Evolutionary conservation across 23 tunicate species (phyloP), one percentile per base, ranked within the genome.

Genomic region (Trididemnum clinides): DNA sequence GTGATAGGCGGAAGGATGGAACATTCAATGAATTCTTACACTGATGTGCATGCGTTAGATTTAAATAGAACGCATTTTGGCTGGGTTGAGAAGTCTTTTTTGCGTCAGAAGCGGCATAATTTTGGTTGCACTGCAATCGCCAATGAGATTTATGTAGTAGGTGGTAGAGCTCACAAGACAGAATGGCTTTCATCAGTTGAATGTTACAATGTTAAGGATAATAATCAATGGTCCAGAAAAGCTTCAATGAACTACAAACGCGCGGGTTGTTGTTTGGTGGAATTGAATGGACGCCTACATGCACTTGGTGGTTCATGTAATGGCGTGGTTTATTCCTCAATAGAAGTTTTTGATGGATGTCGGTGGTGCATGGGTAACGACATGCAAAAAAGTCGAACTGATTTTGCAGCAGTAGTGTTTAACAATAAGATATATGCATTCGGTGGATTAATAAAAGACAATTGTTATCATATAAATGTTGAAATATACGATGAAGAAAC

Each of bases 211-310:
- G 6, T n/a, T 66, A 59, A n/a, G 5, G 36, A n/a, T 6, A 31
- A 44, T 44, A 44, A 66, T 66, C 19, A 5, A 4, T 66, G 75
- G 75, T 29, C n/a, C 2, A 66, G 31, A 6, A 30, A 10, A 66
- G n/a, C 75, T 6, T 29, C 10, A 3, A 29, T 66, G 75, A 66
- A 29, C n/a, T 28, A 5, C 10, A 28, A 66, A 6, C 36, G 75
- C 30, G 75, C 37, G 3, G 75, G 75, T 6, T 66, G 75, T 31
- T 66, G 75, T 32, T 66, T 66, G 37, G 75, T 66, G 3, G 37
- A 3, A 7, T 66, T 10, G 10, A 6, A 31, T 5, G 22, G 22
- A 2, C 75, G n/a, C 10, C n/a, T 66, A 37, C 22, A 66, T 31
- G 75, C 37, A 29, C 75, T 66, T 66, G 75, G 75, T 5, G 75